Base-by-base conservation (phyloP, 2,113 vertebrate species). In the Rhabdornis inornatus region DNA sequence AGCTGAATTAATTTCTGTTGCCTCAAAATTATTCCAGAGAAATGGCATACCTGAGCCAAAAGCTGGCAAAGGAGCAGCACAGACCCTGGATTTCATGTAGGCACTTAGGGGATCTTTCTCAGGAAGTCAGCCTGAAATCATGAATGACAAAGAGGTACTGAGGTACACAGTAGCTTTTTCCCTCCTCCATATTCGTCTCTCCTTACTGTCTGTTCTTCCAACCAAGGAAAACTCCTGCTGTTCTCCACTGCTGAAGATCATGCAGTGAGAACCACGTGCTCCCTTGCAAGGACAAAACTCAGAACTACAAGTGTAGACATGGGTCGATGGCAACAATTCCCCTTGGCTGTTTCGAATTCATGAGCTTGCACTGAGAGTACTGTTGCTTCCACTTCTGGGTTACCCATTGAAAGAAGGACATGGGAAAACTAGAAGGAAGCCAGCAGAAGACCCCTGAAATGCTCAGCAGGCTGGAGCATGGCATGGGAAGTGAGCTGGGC, bases 221-320 rank as follows among this genome's bases (percentile, higher is more conserved):
- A 5, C 9, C 27, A 64, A 59, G 27, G 33, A 39, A 78, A 60
- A 78, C 22, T 35, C 33, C 35, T 85, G 60, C 40, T 82, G 25
- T 23, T 60, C 50, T 59, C 33, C 39, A 24, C 28, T 14, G 6
- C 44, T 64, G n/a, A 53, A 9, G 33, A 64, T 27, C 31, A 23
- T 7, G 1, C 22, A 33, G 16, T 10, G 7, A 55, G 20, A 90
- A 35, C 12, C 37, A 35, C 1, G 5, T 20, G 27, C 15, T 49
- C 7, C 31, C 33, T 69, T 11, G 7, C 25, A 49, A 44, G 24
- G 60, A 59, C 0, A 0, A 69, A 65, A 33, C 14, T n/a, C 28
- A 78, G 31, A 71, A 65, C 25, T 47, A 31, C 77, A 61, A 61
- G 23, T 0, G 1, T 12, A 55, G n/a, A 25, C 30, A 10, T 2